These are phyloP conservation scores for Psittacara wagleri DNA, from an alignment of 2,113 vertebrate species.

Conservation along the genomic window DNA sequence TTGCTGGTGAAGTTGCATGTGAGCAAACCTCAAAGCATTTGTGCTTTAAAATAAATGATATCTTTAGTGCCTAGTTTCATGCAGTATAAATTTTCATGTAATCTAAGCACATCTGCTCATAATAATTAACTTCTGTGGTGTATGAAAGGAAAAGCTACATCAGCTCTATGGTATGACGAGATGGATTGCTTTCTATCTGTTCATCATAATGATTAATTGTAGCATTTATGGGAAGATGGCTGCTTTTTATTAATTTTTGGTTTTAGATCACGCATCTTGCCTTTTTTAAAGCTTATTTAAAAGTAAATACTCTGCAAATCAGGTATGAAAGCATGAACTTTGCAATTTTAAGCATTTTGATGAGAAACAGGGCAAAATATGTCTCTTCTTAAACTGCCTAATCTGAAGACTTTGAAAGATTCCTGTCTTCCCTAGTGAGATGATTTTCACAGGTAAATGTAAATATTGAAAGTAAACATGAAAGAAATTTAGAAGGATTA, in stretches of 20 bases:
- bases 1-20: neutral
- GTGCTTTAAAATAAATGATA: conserved; percentile 38
- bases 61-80: conserved; percentile 45
- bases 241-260: conserved; percentile 63
- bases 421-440: conserved; percentile 10
- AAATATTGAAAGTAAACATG: conserved; percentile 32
- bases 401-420: conserved; percentile 23
- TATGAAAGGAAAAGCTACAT: conserved; percentile 67
- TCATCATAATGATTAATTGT: conserved; percentile 75
- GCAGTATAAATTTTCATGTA: conserved; percentile 69
- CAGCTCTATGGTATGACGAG: conserved; percentile 56
- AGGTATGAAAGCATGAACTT: conserved; percentile 20
- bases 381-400: conserved; percentile 15
- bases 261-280: conserved; percentile 34
- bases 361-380: conserved; percentile 10
- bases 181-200: conserved; percentile 65
- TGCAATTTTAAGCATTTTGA: conserved; percentile 24
- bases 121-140: conserved; percentile 73
- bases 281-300: conserved; percentile 30
- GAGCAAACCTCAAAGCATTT: neutral
- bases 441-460: conserved; percentile 57
- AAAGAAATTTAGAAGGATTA: conserved; percentile 54
- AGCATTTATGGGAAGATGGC: conserved; percentile 55
- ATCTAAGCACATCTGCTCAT: conserved; percentile 75
- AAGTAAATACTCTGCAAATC: conserved; percentile 55